A percentile compares a stretch with the other conserved stretches of the same genome.
Evolutionary conservation across 2,888 invertebrate genomes (phyloP).

Genomic region (Magallana nippona): DNA sequence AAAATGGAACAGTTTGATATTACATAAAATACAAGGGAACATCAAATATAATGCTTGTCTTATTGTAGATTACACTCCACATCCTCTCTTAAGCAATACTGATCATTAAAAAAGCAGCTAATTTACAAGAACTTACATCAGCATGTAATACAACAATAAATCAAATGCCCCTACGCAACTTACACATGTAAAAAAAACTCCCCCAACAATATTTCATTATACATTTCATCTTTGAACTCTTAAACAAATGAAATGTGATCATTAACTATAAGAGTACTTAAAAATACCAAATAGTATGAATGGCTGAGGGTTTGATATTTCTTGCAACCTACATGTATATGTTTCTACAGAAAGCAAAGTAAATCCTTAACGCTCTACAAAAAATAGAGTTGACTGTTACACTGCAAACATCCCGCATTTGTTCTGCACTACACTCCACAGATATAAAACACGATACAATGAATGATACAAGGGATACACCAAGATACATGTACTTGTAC

Average conservation of each 20-base stretch:
- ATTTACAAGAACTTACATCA: not conserved
- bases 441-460: not conserved
- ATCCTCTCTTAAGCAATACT: slow-evolving; percentile 14
- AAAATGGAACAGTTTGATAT: slow-evolving; percentile 3
- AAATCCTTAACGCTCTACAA: not conserved
- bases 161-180: slow-evolving; percentile 3
- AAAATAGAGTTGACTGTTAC: not conserved
- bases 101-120: slow-evolving; percentile 21
- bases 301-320: too few species aligned
- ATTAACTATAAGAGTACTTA: too few species aligned
- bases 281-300: too few species aligned
- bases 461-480: slow-evolving; percentile 1
- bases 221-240: too few species aligned
- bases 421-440: not conserved
- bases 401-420: slow-evolving; percentile 1
- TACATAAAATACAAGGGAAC: not conserved
- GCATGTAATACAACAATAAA: not conserved
- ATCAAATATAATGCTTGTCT: slow-evolving; percentile 9
- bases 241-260: too few species aligned
- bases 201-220: too few species aligned
- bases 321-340: too few species aligned
- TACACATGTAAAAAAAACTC: too few species aligned
- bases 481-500: slow-evolving; percentile 14
- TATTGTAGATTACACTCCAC: not conserved
- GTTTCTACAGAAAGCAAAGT: not conserved